Conservation (phyloP, 37 sponge, comb jelly and placozoan species). For the Axinella damicornis region DNA sequence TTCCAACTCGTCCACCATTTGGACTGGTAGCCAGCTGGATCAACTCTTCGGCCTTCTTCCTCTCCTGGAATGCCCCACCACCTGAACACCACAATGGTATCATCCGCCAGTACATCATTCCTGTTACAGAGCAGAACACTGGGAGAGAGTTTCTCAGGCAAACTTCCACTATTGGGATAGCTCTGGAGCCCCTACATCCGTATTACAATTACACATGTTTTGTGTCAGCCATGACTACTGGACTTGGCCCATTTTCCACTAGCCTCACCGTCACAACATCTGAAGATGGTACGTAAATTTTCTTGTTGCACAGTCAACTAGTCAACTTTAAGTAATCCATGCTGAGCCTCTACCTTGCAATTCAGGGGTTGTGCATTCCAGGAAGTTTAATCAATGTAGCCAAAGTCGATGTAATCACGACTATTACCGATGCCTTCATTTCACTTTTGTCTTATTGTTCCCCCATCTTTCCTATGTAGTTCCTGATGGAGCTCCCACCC, state of each 20-base stretch:
- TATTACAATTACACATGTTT: conserved; percentile 13
- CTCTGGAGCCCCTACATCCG: conserved; percentile 22
- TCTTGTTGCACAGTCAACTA: too few species aligned
- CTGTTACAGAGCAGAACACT: conserved; percentile 3
- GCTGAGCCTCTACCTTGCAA: too few species aligned
- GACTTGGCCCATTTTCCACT: conserved; percentile 21
- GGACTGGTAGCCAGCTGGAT: too few species aligned
- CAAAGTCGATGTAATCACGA: too few species aligned
- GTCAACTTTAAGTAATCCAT: too few species aligned
- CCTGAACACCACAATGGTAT: conserved; percentile 29
- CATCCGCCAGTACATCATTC: conserved; percentile 14
- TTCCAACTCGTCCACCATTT: too few species aligned
- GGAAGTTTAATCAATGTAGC: too few species aligned
- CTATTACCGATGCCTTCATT: too few species aligned
- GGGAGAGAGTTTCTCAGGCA: neutral
- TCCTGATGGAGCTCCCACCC: conserved; percentile 11
- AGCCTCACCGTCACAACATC: neutral
- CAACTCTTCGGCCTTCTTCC: neutral
- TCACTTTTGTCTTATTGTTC: too few species aligned
- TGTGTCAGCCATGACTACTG: conserved; percentile 47
- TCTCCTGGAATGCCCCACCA: conserved; percentile 22
- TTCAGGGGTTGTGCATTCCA: too few species aligned
- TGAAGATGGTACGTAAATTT: conserved; percentile 3
- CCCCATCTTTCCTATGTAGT: neutral
- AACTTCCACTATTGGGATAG: neutral